phyloP scores from a whole-genome alignment of 2,797 vertebrate genomes.

The Odontamblyopus lacepedii region DNA sequence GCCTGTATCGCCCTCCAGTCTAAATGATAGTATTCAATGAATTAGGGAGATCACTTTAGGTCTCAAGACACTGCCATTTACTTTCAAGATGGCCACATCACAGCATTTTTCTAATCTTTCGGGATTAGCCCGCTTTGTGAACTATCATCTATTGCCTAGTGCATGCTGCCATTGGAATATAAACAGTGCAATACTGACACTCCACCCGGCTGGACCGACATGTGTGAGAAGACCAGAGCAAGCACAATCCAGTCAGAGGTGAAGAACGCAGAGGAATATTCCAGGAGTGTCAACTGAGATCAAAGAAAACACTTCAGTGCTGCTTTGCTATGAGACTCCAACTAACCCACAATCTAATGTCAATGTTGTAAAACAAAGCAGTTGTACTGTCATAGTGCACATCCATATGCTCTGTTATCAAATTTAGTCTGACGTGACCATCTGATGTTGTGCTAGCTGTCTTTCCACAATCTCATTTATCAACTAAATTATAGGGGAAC shows the following conservation, averaged over 20 bases:
- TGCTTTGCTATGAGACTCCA: conserved; percentile 28
- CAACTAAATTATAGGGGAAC: background rate
- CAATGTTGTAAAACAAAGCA: background rate
- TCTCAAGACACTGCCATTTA: conserved; percentile 62
- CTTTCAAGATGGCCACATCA: conserved; percentile 79
- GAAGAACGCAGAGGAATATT: conserved; percentile 60
- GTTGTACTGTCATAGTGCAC: background rate
- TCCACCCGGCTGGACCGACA: conserved; percentile 57
- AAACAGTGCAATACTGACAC: conserved; percentile 78
- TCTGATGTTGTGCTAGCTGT: no score
- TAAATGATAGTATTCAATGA: conserved; percentile 78
- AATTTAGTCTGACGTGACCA: background rate
- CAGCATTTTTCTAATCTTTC: conserved; percentile 58
- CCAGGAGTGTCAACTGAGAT: conserved; percentile 48
- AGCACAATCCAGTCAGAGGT: conserved; percentile 26
- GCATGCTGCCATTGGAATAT: conserved; percentile 71
- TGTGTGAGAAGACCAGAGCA: conserved; percentile 65
- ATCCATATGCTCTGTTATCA: background rate
- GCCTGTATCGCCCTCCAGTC: conserved; percentile 52
- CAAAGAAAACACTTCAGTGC: conserved; percentile 34
- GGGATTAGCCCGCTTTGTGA: conserved; percentile 74
- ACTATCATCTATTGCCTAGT: conserved; percentile 76
- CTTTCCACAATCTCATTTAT: background rate
- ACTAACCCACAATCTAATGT: conserved; percentile 1
- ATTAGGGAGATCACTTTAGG: conserved; percentile 76